A percentile compares a stretch with the other conserved stretches of the same genome.
Conservation (phyloP, 2,888 invertebrate species). For the Phyllotreta striolata region DNA sequence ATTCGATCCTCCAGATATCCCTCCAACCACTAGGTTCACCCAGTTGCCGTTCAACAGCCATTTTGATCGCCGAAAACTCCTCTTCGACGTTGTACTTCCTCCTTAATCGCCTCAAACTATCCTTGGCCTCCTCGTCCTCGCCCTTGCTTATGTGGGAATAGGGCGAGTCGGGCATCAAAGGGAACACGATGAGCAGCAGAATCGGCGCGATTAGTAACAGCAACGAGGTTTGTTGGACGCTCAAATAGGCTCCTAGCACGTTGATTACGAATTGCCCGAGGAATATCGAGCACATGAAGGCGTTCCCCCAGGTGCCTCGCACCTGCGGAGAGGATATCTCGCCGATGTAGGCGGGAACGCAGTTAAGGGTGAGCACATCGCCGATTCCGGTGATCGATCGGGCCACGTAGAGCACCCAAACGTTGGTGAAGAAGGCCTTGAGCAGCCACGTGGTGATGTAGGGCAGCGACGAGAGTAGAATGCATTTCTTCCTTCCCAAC, state of each 20-base stretch:
- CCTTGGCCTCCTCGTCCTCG: conserved; percentile 45
- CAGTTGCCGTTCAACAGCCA: conserved; percentile 50
- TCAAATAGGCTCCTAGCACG: conserved; percentile 67
- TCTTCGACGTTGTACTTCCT: conserved; percentile 46
- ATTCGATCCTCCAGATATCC: conserved; percentile 49
- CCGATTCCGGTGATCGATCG: conserved; percentile 27
- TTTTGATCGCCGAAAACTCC: conserved; percentile 46
- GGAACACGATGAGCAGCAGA: conserved; percentile 65
- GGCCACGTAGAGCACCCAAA: conserved; percentile 17
- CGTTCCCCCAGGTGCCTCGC: conserved; percentile 51
- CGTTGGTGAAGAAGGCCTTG: conserved; percentile 1
- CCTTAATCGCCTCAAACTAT: conserved; percentile 45
- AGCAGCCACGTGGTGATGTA: conserved; percentile 1
- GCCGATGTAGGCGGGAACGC: conserved; percentile 45
- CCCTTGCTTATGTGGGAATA: conserved; percentile 50
- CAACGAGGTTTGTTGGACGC: conserved; percentile 63
- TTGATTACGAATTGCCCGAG: conserved; percentile 54
- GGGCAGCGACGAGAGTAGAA: conserved; percentile 10
- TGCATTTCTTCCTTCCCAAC: conserved; percentile 9
- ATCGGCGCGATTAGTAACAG: conserved; percentile 68
- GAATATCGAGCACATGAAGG: conserved; percentile 45
- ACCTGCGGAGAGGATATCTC: conserved; percentile 52
- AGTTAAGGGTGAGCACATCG: conserved; percentile 44
- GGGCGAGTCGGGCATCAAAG: conserved; percentile 68
- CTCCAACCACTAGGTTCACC: conserved; percentile 52